phyloP scores from a whole-genome alignment of 2,113 vertebrate genomes.

The Chrysemys picta region DNA sequence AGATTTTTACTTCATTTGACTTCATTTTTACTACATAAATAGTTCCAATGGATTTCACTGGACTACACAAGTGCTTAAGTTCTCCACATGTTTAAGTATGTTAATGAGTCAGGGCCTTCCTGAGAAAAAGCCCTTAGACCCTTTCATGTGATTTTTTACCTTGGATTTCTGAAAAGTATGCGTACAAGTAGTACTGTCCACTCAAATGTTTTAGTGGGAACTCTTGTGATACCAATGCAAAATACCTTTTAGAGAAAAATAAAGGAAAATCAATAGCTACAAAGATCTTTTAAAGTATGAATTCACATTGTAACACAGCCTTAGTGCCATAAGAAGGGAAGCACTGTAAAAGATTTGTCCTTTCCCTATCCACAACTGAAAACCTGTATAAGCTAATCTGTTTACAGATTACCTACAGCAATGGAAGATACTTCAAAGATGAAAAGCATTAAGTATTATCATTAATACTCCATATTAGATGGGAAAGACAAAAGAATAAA shows the following conservation, averaged over 20 bases:
- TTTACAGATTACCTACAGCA: background rate
- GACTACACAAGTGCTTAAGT: background rate
- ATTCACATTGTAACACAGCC: background rate
- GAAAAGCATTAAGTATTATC: background rate
- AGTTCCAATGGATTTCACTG: background rate
- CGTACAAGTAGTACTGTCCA: background rate
- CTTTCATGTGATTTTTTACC: background rate
- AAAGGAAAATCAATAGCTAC: background rate
- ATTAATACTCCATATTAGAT: background rate
- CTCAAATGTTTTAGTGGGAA: background rate
- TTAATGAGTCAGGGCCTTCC: background rate
- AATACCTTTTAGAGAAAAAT: background rate
- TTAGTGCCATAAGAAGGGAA: too few species aligned
- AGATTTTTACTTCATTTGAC: too few species aligned
- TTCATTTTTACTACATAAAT: background rate
- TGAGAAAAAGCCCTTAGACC: background rate
- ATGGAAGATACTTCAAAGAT: background rate
- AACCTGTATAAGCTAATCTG: background rate
- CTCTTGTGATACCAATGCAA: background rate
- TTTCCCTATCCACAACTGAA: background rate
- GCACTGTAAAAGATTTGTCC: background rate
- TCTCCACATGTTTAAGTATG: background rate
- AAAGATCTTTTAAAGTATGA: background rate
- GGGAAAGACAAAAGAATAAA: constrained; percentile 9
- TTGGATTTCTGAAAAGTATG: background rate